These are phyloP conservation scores for Sitophilus oryzae DNA, from an alignment of 1,140 invertebrate genomes.

Conservation along the genomic window DNA sequence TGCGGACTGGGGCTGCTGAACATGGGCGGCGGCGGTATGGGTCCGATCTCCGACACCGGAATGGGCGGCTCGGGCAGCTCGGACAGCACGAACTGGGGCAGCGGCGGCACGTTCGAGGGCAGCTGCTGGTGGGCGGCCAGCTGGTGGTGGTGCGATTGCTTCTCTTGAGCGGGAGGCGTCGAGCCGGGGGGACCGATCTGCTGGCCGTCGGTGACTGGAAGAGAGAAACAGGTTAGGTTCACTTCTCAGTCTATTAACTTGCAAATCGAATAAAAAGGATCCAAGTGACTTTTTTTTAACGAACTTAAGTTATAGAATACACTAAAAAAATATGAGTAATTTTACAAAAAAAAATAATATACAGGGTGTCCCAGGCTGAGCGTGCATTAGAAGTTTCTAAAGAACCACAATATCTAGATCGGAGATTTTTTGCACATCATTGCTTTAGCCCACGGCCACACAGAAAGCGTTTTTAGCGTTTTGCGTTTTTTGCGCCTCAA, in stretches of 20 bases:
- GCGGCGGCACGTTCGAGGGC: slow-evolving; percentile 34
- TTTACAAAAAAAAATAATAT: no score
- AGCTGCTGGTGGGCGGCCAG: slow-evolving; percentile 29
- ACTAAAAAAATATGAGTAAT: no score
- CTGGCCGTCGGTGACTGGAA: slow-evolving; percentile 50
- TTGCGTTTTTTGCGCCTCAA: no score
- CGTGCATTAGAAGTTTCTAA: no score
- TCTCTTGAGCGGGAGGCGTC: slow-evolving; percentile 48
- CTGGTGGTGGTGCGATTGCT: slow-evolving; percentile 40
- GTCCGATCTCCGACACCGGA: slow-evolving; percentile 85
- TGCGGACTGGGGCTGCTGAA: slow-evolving; percentile 84
- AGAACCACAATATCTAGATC: no score
- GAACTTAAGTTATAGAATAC: no score
- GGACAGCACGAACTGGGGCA: slow-evolving; percentile 61
- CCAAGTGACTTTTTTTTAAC: no score
- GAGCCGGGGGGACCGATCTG: slow-evolving; percentile 47
- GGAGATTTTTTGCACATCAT: no score
- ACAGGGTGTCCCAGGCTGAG: no score
- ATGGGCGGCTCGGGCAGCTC: slow-evolving; percentile 87
- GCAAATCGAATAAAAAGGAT: no score
- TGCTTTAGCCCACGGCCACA: no score
- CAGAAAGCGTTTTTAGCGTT: no score
- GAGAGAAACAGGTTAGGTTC: slow-evolving; percentile 3
- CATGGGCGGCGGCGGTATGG: slow-evolving; percentile 92
- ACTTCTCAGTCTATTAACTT: background rate